Evolutionary conservation across 2,113 vertebrate genomes (phyloP).

Genomic region (Acanthochromis polyacanthus): DNA sequence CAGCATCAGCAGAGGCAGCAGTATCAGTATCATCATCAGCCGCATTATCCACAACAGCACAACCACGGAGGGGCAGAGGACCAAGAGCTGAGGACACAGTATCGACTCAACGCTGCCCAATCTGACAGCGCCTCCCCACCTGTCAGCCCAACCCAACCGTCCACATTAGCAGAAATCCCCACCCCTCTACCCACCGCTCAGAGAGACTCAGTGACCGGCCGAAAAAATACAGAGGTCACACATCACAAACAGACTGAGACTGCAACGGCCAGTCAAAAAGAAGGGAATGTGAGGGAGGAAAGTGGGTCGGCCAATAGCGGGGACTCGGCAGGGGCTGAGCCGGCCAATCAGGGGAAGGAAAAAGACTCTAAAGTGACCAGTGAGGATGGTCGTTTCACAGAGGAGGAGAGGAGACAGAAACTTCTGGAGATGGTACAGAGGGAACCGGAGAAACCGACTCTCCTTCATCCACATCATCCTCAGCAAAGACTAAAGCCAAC

Average conservation of each 20-base stretch:
- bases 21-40: slow-evolving; percentile 39
- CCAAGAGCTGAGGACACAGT: slow-evolving; percentile 61
- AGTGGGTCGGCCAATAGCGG: slow-evolving; percentile 55
- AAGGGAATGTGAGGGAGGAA: slow-evolving; percentile 48
- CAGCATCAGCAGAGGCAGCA: slow-evolving; percentile 67
- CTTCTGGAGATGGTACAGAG: slow-evolving; percentile 68
- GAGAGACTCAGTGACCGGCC: slow-evolving; percentile 61
- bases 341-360: slow-evolving; percentile 42
- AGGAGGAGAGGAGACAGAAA: slow-evolving; percentile 67
- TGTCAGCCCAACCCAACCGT: slow-evolving; percentile 22
- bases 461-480: slow-evolving; percentile 62
- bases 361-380: slow-evolving; percentile 58
- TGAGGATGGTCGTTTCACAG: slow-evolving; percentile 47
- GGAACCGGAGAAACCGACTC: slow-evolving; percentile 52
- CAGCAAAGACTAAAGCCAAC: slow-evolving; percentile 74
- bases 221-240: slow-evolving; percentile 40
- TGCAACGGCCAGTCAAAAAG: slow-evolving; percentile 40
- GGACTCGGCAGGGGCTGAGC: slow-evolving; percentile 30
- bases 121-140: slow-evolving; percentile 64
- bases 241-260: slow-evolving; percentile 51
- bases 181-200: slow-evolving; percentile 33
- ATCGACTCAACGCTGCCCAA: slow-evolving; percentile 63
- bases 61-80: slow-evolving; percentile 15
- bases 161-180: slow-evolving; percentile 17
- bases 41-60: slow-evolving; percentile 38